A percentile compares a stretch with the other conserved stretches of the same genome.
Conservation (phyloP, 2,888 invertebrate genomes). For the Lepidocyrtinus sp. region DNA sequence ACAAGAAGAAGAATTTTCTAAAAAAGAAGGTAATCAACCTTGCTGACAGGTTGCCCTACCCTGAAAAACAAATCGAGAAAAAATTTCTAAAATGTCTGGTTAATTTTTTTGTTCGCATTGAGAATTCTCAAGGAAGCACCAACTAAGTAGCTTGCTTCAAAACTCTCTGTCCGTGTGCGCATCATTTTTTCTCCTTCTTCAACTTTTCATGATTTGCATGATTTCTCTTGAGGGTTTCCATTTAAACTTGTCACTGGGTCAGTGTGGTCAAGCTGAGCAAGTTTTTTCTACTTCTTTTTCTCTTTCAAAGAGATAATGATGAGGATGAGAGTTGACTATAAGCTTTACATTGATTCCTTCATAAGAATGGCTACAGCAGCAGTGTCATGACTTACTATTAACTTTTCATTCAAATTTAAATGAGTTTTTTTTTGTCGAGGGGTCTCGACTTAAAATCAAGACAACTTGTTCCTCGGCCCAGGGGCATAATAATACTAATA, state of each 20-base stretch:
- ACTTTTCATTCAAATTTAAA: constrained; percentile 47
- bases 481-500: neutral
- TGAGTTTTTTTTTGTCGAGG: constrained; percentile 26
- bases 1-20: neutral
- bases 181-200: constrained; percentile 9
- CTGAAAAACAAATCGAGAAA: constrained; percentile 27
- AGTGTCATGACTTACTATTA: neutral
- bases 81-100: constrained; percentile 57
- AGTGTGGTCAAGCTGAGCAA: constrained; percentile 59
- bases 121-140: neutral
- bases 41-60: constrained; percentile 55
- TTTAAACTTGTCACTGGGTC: constrained; percentile 62
- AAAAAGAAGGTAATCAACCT: constrained; percentile 31
- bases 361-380: no score
- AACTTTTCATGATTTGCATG: constrained; percentile 55
- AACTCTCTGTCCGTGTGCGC: neutral
- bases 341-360: no score
- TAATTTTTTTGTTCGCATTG: constrained; percentile 9
- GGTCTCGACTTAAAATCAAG: constrained; percentile 16
- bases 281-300: constrained; percentile 51
- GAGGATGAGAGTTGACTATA: no score
- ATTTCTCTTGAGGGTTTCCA: constrained; percentile 59
- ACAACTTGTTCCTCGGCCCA: constrained; percentile 48
- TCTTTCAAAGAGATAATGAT: constrained; percentile 41
- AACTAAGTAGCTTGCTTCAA: constrained; percentile 1